Conservation (phyloP, 2,113 vertebrate genomes). For the Mormoops blainvillei region DNA sequence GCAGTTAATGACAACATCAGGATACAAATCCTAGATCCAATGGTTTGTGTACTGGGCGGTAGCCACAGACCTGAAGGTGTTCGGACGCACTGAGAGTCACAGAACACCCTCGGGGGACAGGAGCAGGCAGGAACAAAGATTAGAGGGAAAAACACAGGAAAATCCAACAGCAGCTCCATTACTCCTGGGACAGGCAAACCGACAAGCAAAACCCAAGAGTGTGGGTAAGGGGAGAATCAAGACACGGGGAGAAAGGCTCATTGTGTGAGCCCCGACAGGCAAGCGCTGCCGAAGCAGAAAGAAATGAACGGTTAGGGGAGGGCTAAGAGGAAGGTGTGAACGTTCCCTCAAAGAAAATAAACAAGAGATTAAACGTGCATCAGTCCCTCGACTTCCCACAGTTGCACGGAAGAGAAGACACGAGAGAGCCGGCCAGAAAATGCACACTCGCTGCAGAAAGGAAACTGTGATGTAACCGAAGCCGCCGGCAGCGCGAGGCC, state of each 20-base stretch:
- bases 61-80: background rate
- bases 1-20: background rate
- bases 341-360: background rate
- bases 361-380: background rate
- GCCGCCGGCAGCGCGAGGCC: background rate
- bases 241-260: background rate
- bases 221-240: background rate
- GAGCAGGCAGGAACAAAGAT: background rate
- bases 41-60: background rate
- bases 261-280: background rate
- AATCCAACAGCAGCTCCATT: background rate
- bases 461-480: background rate
- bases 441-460: background rate
- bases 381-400: background rate
- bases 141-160: background rate
- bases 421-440: background rate
- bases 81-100: background rate
- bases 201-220: no score
- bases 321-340: background rate
- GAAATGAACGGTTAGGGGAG: background rate
- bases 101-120: background rate
- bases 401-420: background rate
- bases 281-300: background rate
- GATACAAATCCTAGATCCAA: background rate
- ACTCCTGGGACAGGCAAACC: rapidly evolving